Percentiles rank a stretch among this genome's conserved stretches.
These are phyloP conservation scores for Phalacrocorax aristotelis DNA, from an alignment of 2,113 vertebrate species.

Conservation along the genomic window DNA sequence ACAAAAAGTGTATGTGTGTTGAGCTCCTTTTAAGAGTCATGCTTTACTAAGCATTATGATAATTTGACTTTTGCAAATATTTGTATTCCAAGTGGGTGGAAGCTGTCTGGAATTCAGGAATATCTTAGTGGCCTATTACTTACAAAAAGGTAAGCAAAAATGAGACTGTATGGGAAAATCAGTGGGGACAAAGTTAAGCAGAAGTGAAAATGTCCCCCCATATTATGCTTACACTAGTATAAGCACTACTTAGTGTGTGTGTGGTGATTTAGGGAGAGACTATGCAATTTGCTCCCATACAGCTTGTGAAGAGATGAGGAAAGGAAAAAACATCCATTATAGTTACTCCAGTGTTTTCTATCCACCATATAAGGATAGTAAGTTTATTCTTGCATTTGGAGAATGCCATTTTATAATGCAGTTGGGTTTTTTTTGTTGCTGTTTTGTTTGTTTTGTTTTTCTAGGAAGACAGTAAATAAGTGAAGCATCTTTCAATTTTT, in stretches of 20 bases:
- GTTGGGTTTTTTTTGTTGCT: neutral
- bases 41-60: neutral
- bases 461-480: neutral
- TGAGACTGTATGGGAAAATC: neutral
- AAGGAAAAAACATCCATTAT: neutral
- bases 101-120: neutral
- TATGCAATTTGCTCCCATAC: neutral
- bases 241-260: neutral
- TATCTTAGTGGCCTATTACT: neutral
- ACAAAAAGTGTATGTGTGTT: neutral
- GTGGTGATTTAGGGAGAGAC: neutral
- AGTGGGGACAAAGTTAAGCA: neutral
- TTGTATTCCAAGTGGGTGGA: neutral
- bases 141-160: neutral
- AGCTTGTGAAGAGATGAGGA: neutral
- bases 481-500: neutral
- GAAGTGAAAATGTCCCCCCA: neutral
- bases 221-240: neutral
- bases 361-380: neutral
- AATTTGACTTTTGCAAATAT: neutral
- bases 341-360: neutral
- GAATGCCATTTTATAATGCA: neutral
- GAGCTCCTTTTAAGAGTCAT: neutral
- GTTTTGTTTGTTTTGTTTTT: neutral
- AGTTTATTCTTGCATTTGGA: neutral